Evolutionary conservation across 2,888 invertebrate species (phyloP), one percentile per base, ranked within the genome.

Genomic region (Sarcophaga subvicina): DNA sequence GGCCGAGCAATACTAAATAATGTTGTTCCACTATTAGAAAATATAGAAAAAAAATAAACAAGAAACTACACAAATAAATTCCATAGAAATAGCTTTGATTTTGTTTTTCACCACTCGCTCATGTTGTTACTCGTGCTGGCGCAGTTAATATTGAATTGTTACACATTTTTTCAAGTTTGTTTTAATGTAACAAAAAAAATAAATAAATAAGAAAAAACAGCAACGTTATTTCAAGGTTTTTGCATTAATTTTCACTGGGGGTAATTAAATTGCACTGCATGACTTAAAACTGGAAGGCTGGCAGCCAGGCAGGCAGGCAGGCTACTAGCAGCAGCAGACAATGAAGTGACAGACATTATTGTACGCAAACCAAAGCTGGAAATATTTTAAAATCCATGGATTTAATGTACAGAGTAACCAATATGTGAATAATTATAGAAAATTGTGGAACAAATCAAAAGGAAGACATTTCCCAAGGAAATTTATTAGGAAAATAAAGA

Each of bases 171-270:
- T 11, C 45, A 72, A 59, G 37, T 45, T 59, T 54, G 12, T 54
- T 54, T 54, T 54, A 17, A 14, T 54, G 17, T 14, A 17, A 17
- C 1, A 14, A 54, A 54, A 66, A 37, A 8, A 8, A 37, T 1
- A 37, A 37, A 37, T 37, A 37, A 37, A 37, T 37, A 8, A 63
- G 70, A 71, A 59, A 75, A 62, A 64, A 70, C 25, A 67, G 17
- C 45, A 37, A 62, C 27, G 47, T 66, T 25, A 82, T 25, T 82
- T 82, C 82, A 71, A 82, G 71, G 82, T 82, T 82, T 73, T 76
- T 77, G 76, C 64, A 82, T 76, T 71, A 82, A 75, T 64, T 79
- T 78, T 69, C 20, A 63, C 69, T 73, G 59, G 54, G 54, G 54
- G 69, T 63, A 83, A 78, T 78, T 72, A 67, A 83, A 78, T 72